A percentile compares a stretch with the other conserved stretches of the same genome.
These are phyloP conservation scores for Congeria kusceri DNA, from an alignment of 2,888 invertebrate species.

Conservation along the genomic window DNA sequence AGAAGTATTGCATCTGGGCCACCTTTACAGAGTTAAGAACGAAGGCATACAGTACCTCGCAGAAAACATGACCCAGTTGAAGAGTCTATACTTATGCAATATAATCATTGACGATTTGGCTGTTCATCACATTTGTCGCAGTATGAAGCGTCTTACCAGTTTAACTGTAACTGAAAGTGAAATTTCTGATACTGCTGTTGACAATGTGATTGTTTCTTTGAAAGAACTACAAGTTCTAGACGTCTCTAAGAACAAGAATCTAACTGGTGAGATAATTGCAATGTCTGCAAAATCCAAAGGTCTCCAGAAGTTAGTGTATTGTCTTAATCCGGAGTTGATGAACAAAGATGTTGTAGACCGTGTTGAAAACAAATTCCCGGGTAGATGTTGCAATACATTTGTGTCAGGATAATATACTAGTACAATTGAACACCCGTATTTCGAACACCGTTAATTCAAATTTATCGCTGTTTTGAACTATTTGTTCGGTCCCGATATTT, in stretches of 20 bases:
- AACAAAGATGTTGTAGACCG: background rate
- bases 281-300: background rate
- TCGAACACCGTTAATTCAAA: too few species aligned
- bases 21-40: conserved; percentile 72
- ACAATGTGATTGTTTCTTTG: conserved; percentile 6
- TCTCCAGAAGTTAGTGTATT: background rate
- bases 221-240: background rate
- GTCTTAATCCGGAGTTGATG: background rate
- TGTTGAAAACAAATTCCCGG: background rate
- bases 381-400: background rate
- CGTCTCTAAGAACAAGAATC: background rate
- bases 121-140: conserved; percentile 71
- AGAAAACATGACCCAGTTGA: conserved; percentile 59
- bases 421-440: too few species aligned
- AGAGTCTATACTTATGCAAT: conserved; percentile 59
- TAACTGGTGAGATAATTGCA: background rate
- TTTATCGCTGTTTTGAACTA: too few species aligned
- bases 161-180: conserved; percentile 58
- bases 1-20: conserved; percentile 66
- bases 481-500: too few species aligned
- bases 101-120: conserved; percentile 68
- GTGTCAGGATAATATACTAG: too few species aligned
- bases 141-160: conserved; percentile 60
- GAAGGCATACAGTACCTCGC: conserved; percentile 63
- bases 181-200: conserved; percentile 6